Base-by-base conservation (phyloP, 2,888 invertebrate species). In the Mythimna albipuncta region DNA sequence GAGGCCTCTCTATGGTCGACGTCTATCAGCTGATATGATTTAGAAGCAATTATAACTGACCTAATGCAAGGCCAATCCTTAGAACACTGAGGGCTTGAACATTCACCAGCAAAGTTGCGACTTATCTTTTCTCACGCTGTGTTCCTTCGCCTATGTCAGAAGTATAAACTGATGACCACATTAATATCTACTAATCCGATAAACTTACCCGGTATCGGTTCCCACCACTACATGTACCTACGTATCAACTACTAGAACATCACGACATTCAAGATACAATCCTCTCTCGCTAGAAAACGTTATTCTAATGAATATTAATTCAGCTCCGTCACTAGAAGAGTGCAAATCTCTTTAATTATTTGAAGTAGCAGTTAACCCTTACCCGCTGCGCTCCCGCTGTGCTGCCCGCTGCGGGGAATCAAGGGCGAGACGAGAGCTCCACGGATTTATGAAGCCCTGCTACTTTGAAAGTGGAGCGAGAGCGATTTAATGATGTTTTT, bases 261-360 rank as follows among this genome's bases (percentile, higher is more conserved):
- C 35, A 35, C 5, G 4, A n/a, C 19, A 19, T 19, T 19, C 1
- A 19, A 7, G 21, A 50, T 16, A 47, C 58, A 69, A 58, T 2
- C 44, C 3, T 44, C 11, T 26, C 3, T 13, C 41, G 5, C n/a
- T 21, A 32, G 41, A 64, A 72, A 75, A 52, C 38, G 9, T 64
- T 44, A 38, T 81, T 38, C 32, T 67, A 67, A 76, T 57, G 32
- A 67, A 76, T 16, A 79, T 73, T 41, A 57, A 69, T 69, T 64
- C 47, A 9, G 32, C 64, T 52, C 70, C 44, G 32, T 64, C 57
- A 57, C 50, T 57, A 52, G 41, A 64, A 68, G 73, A 79, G 80
- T 63, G 67, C 67, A 84, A 81, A 84, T 71, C 81, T 62, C 76
- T 69, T 81, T 68, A 81, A 84, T 81, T 81, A 81, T 63, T 71